A percentile compares a stretch with the other conserved stretches of the same genome.
Conservation (phyloP, 2,888 invertebrate genomes). For the Noctua janthe region DNA sequence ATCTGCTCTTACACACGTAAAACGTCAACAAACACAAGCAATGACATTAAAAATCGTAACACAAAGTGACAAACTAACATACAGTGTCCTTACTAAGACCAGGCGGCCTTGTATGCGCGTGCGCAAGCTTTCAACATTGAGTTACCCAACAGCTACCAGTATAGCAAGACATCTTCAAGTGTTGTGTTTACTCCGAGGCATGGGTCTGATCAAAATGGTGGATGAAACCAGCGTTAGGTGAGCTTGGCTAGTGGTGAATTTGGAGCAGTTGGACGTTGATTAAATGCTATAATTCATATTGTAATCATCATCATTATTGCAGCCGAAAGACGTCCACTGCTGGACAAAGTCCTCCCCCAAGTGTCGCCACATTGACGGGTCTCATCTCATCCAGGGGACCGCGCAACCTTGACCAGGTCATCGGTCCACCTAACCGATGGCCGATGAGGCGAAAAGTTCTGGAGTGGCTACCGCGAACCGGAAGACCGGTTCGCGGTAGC, state of each 20-base stretch:
- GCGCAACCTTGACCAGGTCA: no score
- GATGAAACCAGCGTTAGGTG: conserved; percentile 60
- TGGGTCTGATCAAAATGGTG: conserved; percentile 61
- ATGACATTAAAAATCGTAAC: conserved; percentile 64
- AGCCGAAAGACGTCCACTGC: no score
- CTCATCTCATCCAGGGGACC: no score
- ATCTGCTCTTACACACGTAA: neutral
- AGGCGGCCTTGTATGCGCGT: conserved; percentile 80
- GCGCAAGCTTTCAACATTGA: conserved; percentile 81
- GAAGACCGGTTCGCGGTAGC: no score
- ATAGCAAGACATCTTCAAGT: conserved; percentile 51
- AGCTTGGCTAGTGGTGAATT: conserved; percentile 62
- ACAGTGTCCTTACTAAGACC: conserved; percentile 81
- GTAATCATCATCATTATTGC: no score
- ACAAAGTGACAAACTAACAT: conserved; percentile 65
- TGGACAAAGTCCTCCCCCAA: no score
- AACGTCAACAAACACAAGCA: conserved; percentile 34
- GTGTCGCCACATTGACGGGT: no score
- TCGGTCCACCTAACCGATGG: no score
- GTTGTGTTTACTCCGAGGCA: conserved; percentile 14
- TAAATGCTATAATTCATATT: neutral
- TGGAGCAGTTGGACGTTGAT: conserved; percentile 45
- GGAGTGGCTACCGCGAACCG: no score
- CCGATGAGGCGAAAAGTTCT: no score
- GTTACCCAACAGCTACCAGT: conserved; percentile 77